Conservation (phyloP, 2,113 vertebrate species). For the Oophaga pumilio region DNA sequence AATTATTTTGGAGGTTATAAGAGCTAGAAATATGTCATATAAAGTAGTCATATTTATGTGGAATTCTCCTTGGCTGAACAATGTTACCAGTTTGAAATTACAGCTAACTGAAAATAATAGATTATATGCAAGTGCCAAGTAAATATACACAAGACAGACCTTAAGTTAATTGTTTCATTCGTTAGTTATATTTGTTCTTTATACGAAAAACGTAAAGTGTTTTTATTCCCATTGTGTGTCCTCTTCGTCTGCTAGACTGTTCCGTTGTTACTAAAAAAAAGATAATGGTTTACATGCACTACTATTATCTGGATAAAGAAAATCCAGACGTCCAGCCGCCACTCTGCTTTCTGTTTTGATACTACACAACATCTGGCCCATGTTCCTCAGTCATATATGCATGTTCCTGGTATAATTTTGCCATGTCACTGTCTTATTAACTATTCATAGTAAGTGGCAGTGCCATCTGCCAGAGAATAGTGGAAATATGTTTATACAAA, state of each 20-base stretch:
- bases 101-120: too few relatives aligned
- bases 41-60: too few relatives aligned
- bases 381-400: neutral
- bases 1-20: too few relatives aligned
- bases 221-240: neutral
- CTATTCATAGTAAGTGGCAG: neutral
- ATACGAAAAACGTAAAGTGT: neutral
- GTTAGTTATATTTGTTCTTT: neutral
- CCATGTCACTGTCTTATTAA: constrained; percentile 32
- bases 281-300: neutral
- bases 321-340: constrained; percentile 13
- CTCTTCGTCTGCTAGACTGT: neutral
- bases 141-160: too few relatives aligned
- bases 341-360: constrained; percentile 30
- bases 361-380: constrained; percentile 8
- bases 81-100: too few relatives aligned
- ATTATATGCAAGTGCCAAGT: too few relatives aligned
- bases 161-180: too few relatives aligned
- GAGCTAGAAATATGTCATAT: too few relatives aligned
- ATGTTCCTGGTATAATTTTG: neutral
- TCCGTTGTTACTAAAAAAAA: neutral
- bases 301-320: constrained; percentile 10
- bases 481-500: neutral
- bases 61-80: too few relatives aligned
- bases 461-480: constrained; percentile 20